Evolutionary conservation across 2,888 invertebrate genomes (phyloP), one percentile per base, ranked within the genome.

Genomic region (Ischnura elegans): DNA sequence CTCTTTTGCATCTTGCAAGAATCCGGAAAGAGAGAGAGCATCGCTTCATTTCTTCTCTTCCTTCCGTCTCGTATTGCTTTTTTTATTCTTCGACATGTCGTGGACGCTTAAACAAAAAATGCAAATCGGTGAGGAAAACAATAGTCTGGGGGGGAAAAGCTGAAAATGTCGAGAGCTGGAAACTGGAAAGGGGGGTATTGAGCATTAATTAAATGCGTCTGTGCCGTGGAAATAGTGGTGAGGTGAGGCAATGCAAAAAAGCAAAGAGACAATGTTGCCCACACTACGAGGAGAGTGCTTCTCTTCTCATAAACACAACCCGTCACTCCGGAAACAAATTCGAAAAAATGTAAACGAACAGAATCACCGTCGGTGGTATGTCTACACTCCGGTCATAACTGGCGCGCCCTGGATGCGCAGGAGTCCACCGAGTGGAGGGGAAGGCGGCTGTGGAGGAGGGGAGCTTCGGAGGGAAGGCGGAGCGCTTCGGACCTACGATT

Each of bases 1-100:
- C 66, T 66, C 29, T 66, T 66, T 66, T 66, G 66, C 29, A 66
- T 66, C 29, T 66, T 66, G n/a, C n/a, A 66, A 66, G 66, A 19
- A n/a, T n/a, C 66, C 66, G 61, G 61, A n/a, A n/a, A n/a, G 47
- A 13, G 47, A 5, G 47, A 5, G 21, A 25, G 21, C 25, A 29
- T 66, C 66, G 66, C n/a, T n/a, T 66, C 66, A 66, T 1, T 66
- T 66, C 66, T 66, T n/a, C 29, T 8, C n/a, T 1, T n/a, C 13
- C n/a, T 66, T 66, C 66, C 8, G 6, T 66, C 21, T 66, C 29
- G 29, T 66, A 2, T 66, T 29, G 61, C 21, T 61, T 61, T 61
- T 61, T 61, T n/a, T n/a, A n/a, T n/a, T n/a, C n/a, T n/a, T n/a
- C 25, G 5, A 19, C 61, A 5, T n/a, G 66, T n/a, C 55, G 55